These are phyloP conservation scores for Periplaneta americana DNA, from an alignment of 1,140 invertebrate species.

Conservation along the genomic window DNA sequence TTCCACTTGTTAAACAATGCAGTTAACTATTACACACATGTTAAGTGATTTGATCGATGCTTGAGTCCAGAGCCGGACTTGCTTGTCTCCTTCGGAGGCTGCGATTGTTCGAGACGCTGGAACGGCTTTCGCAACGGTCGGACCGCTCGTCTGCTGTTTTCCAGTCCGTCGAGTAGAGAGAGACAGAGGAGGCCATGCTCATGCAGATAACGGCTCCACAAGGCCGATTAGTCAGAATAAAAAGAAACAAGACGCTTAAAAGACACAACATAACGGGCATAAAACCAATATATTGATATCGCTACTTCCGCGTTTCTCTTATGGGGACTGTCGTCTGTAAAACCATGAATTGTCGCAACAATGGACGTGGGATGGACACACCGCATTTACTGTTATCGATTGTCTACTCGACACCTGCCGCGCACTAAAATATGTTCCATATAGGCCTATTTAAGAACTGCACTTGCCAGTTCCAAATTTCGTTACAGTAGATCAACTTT, in stretches of 20 bases:
- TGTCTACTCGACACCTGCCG: too few relatives aligned
- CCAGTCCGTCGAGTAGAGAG: neutral
- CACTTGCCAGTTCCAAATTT: too few relatives aligned
- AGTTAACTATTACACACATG: too few relatives aligned
- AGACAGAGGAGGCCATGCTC: neutral
- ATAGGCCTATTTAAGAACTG: too few relatives aligned
- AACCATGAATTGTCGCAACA: too few relatives aligned
- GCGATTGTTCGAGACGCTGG: neutral
- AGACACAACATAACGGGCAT: neutral
- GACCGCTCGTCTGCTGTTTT: neutral
- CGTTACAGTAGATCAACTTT: too few relatives aligned
- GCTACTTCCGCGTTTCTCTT: neutral
- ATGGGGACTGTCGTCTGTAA: neutral
- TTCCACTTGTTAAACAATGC: too few relatives aligned
- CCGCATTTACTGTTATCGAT: too few relatives aligned
- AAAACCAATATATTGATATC: neutral
- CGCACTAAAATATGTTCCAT: too few relatives aligned
- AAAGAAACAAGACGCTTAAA: neutral
- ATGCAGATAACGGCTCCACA: neutral
- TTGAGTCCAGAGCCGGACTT: too few relatives aligned
- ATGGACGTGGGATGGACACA: too few relatives aligned
- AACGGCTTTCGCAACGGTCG: neutral
- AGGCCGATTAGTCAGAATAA: neutral
- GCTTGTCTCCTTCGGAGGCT: neutral
- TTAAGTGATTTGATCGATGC: too few relatives aligned